Conservation (phyloP, 92 coral and sea anemone genomes). For the Isaurus tuberculatus region DNA sequence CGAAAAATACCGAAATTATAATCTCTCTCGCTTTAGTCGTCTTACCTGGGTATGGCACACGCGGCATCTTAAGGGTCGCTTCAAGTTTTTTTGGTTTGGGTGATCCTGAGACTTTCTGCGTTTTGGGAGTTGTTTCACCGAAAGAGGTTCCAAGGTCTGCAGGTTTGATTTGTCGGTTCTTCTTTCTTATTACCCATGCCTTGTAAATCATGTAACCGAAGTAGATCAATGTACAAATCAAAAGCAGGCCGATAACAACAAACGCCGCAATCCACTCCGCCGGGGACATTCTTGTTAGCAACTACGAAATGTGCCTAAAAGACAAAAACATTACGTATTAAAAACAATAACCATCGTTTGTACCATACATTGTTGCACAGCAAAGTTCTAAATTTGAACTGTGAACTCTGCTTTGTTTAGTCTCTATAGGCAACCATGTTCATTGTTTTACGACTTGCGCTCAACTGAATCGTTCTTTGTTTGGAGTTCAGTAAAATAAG, state of each 20-base stretch:
- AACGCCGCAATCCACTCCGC: slow-evolving; percentile 65
- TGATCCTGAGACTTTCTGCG: slow-evolving; percentile 18
- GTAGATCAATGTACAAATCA: slow-evolving; percentile 46
- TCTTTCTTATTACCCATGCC: slow-evolving; percentile 53
- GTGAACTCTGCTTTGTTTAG: too few relatives aligned
- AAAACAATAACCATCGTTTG: too few relatives aligned
- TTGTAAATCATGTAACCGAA: slow-evolving; percentile 52
- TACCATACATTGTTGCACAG: too few relatives aligned
- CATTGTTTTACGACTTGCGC: too few relatives aligned
- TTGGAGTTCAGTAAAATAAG: too few relatives aligned
- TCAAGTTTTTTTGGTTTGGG: slow-evolving; percentile 66
- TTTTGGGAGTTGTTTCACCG: slow-evolving; percentile 32
- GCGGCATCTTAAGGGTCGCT: slow-evolving; percentile 69
- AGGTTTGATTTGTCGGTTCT: slow-evolving; percentile 47
- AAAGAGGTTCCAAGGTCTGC: slow-evolving; percentile 46
- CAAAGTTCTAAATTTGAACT: too few relatives aligned
- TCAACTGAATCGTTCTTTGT: too few relatives aligned
- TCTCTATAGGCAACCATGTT: too few relatives aligned
- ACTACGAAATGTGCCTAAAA: neutral
- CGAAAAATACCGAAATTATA: too few relatives aligned
- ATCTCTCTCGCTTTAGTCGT: neutral
- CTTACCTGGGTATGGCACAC: slow-evolving; percentile 60
- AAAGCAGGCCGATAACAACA: slow-evolving; percentile 50
- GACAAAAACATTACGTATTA: neutral
- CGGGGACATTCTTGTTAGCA: slow-evolving; percentile 47